These are phyloP conservation scores for Tethya wilhelma DNA, from an alignment of 37 sponge, comb jelly and placozoan species.

Conservation along the genomic window DNA sequence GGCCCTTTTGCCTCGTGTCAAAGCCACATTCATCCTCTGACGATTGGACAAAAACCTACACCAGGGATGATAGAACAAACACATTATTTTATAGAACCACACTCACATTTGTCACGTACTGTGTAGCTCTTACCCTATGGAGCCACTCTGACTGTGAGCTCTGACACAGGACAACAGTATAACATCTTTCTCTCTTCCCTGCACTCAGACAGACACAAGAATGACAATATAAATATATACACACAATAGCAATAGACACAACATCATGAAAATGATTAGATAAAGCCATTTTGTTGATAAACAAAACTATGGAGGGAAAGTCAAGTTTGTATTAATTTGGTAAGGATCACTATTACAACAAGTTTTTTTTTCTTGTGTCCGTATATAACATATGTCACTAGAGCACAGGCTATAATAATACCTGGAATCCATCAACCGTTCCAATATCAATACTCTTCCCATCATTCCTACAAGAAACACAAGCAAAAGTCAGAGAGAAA, in stretches of 20 bases:
- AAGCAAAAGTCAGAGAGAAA: background rate
- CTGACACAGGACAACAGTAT: constrained; percentile 84
- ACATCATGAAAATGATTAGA: constrained; percentile 6
- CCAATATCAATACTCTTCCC: too few relatives aligned
- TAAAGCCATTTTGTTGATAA: too few relatives aligned
- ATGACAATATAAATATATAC: too few relatives aligned
- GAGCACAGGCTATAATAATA: too few relatives aligned
- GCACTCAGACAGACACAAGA: too few relatives aligned
- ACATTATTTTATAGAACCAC: background rate
- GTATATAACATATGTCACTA: too few relatives aligned
- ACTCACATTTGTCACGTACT: background rate
- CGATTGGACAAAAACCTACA: constrained; percentile 48
- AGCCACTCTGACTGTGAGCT: constrained; percentile 43
- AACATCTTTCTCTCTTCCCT: constrained; percentile 86
- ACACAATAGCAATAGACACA: background rate
- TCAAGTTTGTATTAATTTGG: too few relatives aligned
- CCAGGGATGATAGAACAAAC: background rate
- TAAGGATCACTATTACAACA: too few relatives aligned
- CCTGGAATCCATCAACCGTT: too few relatives aligned
- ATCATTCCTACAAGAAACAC: background rate
- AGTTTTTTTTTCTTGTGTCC: too few relatives aligned
- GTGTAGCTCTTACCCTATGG: constrained; percentile 67
- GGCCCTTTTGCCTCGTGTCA: constrained; percentile 51
- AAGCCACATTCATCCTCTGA: constrained; percentile 63
- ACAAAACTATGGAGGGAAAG: too few relatives aligned